Conservation (phyloP, 1,140 invertebrate species). For the Harlomillsia oculata region DNA sequence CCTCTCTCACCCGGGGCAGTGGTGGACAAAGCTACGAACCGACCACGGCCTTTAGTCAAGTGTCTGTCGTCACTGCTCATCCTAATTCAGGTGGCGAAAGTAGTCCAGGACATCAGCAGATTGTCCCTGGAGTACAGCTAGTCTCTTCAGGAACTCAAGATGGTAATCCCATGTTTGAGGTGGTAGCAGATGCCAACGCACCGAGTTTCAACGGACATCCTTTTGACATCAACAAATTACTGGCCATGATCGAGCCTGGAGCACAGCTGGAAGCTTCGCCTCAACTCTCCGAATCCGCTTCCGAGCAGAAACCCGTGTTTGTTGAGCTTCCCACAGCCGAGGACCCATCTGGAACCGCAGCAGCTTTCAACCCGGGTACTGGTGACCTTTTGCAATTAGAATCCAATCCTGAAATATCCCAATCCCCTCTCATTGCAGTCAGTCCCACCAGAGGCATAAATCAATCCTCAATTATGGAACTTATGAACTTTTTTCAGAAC, state of each 20-base stretch:
- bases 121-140: constrained; percentile 15
- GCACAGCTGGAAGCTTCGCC: constrained; percentile 24
- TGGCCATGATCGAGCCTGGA: constrained; percentile 34
- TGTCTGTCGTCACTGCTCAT: neutral
- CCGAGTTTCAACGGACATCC: constrained; percentile 33
- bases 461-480: constrained; percentile 21
- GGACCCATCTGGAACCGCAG: neutral
- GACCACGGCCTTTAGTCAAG: neutral
- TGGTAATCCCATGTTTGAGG: constrained; percentile 32
- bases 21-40: neutral
- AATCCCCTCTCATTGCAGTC: neutral
- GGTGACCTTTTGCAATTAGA: constrained; percentile 14
- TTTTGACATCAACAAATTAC: constrained; percentile 34
- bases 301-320: constrained; percentile 14
- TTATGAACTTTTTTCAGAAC: constrained; percentile 32
- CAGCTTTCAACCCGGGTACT: constrained; percentile 1
- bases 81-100: neutral
- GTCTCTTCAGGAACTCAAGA: constrained; percentile 14
- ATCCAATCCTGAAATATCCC: constrained; percentile 2
- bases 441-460: neutral
- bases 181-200: constrained; percentile 28
- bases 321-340: neutral
- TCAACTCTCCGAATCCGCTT: constrained; percentile 12
- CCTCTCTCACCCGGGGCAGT: constrained; percentile 1
- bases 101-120: neutral